These are phyloP conservation scores for Sebastes paucispinis DNA, from an alignment of 2,797 vertebrate species.

Conservation along the genomic window DNA sequence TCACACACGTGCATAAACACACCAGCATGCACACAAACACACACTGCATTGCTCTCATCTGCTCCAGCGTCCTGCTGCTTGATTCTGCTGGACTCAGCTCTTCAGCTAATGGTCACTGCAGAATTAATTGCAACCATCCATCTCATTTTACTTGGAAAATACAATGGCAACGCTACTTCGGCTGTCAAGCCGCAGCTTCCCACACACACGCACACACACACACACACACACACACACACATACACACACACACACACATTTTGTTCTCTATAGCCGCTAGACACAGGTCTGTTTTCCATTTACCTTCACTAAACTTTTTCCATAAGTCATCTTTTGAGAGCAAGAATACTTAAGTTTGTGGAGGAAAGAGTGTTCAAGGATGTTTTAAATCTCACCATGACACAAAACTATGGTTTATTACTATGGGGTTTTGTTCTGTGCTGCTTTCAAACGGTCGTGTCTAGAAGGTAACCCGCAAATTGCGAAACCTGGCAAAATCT, in stretches of 20 bases:
- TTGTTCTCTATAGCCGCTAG: neutral
- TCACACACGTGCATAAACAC: neutral
- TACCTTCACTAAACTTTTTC: conserved; percentile 43
- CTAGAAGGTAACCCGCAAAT: too few species aligned
- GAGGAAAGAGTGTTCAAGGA: conserved; percentile 1
- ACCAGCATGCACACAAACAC: neutral
- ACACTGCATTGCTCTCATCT: conserved; percentile 7
- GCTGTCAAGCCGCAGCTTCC: neutral
- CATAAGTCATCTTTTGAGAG: conserved; percentile 21
- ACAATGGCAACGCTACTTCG: conserved; percentile 2
- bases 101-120: conserved; percentile 61
- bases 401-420: neutral
- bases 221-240: neutral
- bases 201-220: too few species aligned
- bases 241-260: neutral
- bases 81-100: conserved; percentile 51
- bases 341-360: neutral
- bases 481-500: too few species aligned
- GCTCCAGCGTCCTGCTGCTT: conserved; percentile 28
- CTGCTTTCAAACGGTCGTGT: too few species aligned
- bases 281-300: conserved; percentile 59
- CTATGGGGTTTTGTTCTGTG: neutral
- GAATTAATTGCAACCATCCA: conserved; percentile 68
- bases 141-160: conserved; percentile 64
- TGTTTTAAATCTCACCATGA: conserved; percentile 25